Base-by-base conservation (phyloP, 2,113 vertebrate genomes). In the Rhinolophus sinicus region DNA sequence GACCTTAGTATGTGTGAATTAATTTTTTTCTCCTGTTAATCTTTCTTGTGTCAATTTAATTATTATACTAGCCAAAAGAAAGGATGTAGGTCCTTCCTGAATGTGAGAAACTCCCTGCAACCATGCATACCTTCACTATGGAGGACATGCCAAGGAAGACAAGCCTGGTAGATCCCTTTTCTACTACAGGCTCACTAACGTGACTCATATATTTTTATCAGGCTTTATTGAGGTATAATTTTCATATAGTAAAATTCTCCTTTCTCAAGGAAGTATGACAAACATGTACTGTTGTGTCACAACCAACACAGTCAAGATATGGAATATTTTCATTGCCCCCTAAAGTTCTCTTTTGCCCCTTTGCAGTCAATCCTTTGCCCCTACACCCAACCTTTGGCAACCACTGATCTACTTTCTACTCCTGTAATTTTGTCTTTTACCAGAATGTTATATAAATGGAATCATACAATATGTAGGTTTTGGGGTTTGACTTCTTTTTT, bases 181-280 rank as follows among this genome's bases (percentile, higher is more conserved):
- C 6, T 38, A 44, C 47, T 35, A 83, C 7, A 75, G 77, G 15
- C 19, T 90, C 35, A 38, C 4, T 33, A 50, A 58, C 83, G 16
- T 54, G 60, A 93, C 52, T 70, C 50, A 5, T 56, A 52, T 90
- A 54, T 67, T 85, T 69, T 28, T 62, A 72, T 56, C 62, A 77
- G 16, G 35, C 58, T 91, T 91, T 95, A 88, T 88, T 78, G 15
- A 80, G 28, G 40, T 52, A 70, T 76, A 76, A 69, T 76, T 76
- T 93, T 97, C n/a, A 47, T 54, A 67, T 4, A 44, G 24, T 76
- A 82, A 82, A 62, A 52, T 56, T 92, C 40, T 93, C 44, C 82
- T 86, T 95, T 87, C 28, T 21, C 76, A 83, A 83, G 54, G 65
- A 81, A 33, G 64, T 94, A 69, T 33, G 10, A 54, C 64, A 67